Percentiles rank a stretch among this genome's conserved stretches.
These are phyloP conservation scores for Chiroxiphia lanceolata DNA, from an alignment of 2,797 vertebrate genomes.

Conservation along the genomic window DNA sequence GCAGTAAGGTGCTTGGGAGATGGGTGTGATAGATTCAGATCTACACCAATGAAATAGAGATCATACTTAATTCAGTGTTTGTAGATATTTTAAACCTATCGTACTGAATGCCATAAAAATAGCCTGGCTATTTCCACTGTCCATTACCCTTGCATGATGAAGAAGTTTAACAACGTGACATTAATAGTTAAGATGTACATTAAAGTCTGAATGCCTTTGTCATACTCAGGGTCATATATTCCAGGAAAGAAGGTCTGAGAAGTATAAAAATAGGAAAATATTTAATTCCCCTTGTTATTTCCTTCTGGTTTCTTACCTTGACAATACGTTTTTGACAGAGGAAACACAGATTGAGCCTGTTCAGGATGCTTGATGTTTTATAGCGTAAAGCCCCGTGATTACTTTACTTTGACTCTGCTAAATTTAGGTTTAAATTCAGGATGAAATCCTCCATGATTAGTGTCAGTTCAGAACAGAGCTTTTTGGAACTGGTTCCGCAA, in stretches of 20 bases:
- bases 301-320: background rate
- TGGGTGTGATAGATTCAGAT: background rate
- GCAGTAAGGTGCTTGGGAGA: background rate
- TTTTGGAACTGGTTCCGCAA: background rate
- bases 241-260: background rate
- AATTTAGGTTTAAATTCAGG: background rate
- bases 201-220: background rate
- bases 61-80: background rate
- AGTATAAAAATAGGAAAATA: background rate
- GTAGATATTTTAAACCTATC: background rate
- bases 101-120: background rate
- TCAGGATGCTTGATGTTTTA: background rate
- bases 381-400: accelerated
- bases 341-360: background rate
- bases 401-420: background rate
- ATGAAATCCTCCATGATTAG: background rate
- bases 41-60: background rate
- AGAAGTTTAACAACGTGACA: background rate
- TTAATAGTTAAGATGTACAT: background rate
- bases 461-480: background rate
- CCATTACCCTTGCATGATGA: background rate
- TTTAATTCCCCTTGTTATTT: background rate
- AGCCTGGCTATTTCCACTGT: background rate
- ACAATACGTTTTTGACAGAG: background rate
- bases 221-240: background rate